Base-by-base conservation (phyloP, 2,888 invertebrate species). In the Lamellibrachia columna region DNA sequence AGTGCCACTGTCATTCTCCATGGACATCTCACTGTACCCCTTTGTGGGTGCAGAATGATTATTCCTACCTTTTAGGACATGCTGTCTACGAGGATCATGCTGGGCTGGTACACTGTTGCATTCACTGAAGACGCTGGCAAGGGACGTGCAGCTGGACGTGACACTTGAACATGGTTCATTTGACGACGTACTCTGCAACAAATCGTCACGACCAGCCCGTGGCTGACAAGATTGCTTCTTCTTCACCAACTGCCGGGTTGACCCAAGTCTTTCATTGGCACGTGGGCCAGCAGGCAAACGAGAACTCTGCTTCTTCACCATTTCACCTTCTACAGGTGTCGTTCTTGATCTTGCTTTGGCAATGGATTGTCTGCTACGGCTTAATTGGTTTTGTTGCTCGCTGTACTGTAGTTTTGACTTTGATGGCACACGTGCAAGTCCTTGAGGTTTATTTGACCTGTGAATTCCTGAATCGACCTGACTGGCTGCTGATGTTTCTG, bases 261-360 rank as follows among this genome's bases (percentile, higher is more conserved):
- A 75, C 22, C 3, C 75, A 22, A 75, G 22, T 75, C n/a, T 75
- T 22, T 75, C 75, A 15, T 22, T 22, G 75, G 22, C 75, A 22
- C 75, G 15, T 22, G 6, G 22, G 22, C 75, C 75, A 22, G 75
- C 15, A 75, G 75, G 75, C 75, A 75, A 15, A 75, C 22, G 22
- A 4, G 22, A 75, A 75, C 75, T n/a, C n/a, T 75, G 22, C 75
- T 75, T 75, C n/a, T 75, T 75, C 22, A 75, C 75, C 22, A 6
- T 75, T 75, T 75, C 75, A 75, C n/a, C 3, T 4, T 75, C 75
- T 6, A 75, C 75, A 75, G 75, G 75, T 22, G 75, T n/a, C 6
- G 75, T 75, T 75, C 75, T 75, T n/a, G 75, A n/a, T 75, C n/a
- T 75, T n/a, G 75, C 75, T 75, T 75, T 75, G 15, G 75, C 75